A percentile compares a stretch with the other conserved stretches of the same genome.
phyloP scores from a whole-genome alignment of 2,797 vertebrate species.

The Manis javanica region DNA sequence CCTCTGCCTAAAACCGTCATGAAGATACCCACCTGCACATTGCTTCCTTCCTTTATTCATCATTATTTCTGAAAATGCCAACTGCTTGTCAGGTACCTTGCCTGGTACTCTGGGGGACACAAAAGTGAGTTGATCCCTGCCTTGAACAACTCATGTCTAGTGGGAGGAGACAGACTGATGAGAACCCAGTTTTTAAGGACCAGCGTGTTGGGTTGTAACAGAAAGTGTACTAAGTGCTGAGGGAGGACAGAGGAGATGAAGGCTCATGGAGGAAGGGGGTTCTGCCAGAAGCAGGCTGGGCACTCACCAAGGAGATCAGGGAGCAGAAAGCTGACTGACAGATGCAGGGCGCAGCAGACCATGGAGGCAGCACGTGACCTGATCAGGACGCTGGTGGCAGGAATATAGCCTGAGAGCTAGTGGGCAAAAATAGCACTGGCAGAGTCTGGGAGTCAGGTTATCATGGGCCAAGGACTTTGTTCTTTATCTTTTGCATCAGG shows the following conservation, averaged over 20 bases:
- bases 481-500: neutral
- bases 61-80: constrained; percentile 26
- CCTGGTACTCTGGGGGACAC: neutral
- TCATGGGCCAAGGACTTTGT: neutral
- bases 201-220: neutral
- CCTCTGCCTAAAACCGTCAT: neutral
- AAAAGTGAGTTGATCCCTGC: neutral
- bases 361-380: neutral
- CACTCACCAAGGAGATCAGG: neutral
- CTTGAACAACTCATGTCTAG: neutral
- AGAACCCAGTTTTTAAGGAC: neutral
- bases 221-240: neutral
- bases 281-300: neutral
- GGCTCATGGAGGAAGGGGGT: neutral
- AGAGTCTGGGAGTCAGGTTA: neutral
- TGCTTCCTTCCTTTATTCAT: neutral
- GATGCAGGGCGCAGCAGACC: neutral
- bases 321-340: neutral
- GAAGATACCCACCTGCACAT: neutral
- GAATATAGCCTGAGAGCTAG: neutral
- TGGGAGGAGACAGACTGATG: neutral
- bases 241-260: neutral
- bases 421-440: neutral
- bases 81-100: neutral
- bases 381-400: neutral